Evolutionary conservation across 2,113 vertebrate genomes (phyloP), one percentile per base, ranked within the genome.

Genomic region (Microtus montanus): DNA sequence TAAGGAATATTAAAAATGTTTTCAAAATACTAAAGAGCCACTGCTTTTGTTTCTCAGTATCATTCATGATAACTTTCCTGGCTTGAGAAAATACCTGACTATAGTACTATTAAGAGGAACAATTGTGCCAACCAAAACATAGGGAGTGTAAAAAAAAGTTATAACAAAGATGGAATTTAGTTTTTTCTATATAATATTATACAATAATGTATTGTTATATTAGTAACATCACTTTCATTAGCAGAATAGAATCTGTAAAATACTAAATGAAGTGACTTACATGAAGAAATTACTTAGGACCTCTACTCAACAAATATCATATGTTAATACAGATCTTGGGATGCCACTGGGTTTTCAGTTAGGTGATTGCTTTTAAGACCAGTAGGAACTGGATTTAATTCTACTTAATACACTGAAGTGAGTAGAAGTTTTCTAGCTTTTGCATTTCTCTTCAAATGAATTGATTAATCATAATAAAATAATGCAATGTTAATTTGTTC

Each of bases 11-110:
- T 93, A 84, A 96, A 93, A 82, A 0, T 3, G 0, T 89, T 95
- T 96, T 96, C 52, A 97, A 38, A 95, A 93, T 95, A 92, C 91
- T 94, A 89, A 94, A 96, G 54, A 38, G 35, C 41, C 35, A n/a
- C 0, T 11, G 20, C 10, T 54, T 85, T 71, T 92, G 96, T 87
- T 91, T 41, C 83, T 97, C 94, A 96, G 63, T 79, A 90, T 91
- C 35, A 88, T 95, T 93, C 38, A 38, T 0, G 0, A 89, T 92
- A 93, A 0, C n/a, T 80, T 2, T 1, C 61, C 73, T 97, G 84
- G 14, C 74, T 52, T 96, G 91, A 63, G 47, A 91, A 96, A 66
- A 10, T 91, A 24, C 0, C 35, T 86, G 84, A 20, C 7, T 84
- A 2, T 49, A 0, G 4, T 49, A 0, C 87, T 86, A 30, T 87